Evolutionary conservation across 2,113 vertebrate genomes (phyloP), one percentile per base, ranked within the genome.

Genomic region (Heloderma charlesbogerti): DNA sequence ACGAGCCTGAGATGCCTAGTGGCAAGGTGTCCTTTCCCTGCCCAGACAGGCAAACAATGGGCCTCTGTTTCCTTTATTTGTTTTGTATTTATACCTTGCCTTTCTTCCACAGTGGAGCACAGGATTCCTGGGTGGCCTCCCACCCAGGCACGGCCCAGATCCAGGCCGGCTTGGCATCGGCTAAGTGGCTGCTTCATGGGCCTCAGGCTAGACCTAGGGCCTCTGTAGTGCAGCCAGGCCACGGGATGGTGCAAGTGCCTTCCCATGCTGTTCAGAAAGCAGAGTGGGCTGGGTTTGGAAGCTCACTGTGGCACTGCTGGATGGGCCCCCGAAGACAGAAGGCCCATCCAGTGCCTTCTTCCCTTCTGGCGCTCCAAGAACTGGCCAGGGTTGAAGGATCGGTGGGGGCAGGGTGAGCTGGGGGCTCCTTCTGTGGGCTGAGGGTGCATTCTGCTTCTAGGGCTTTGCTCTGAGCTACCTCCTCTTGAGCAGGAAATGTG

Each of bases 401-500:
- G 34, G 27, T 7, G 48, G 31, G 18, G 57, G 57, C 22, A 3
- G 9, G 18, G 9, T 20, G 22, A 1, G 15, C 37, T 34, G 84
- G 9, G 6, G 40, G 9, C 82, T 5, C 37, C n/a, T 31, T 8
- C 1, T 2, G 3, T 2, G 75, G n/a, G 69, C 20, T n/a, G 75
- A 82, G 18, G 84, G 89, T 83, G 83, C n/a, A 63, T 92, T 87
- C 0, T 0, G 5, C 79, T 0, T 7, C 40, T 66, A 77, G 84
- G 29, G 57, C 6, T 20, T 31, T 57, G 12, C 9, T 1, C 29
- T 18, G 48, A 1, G 29, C 93, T 91, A 86, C 43, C 81, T 89
- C 57, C 54, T 86, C 84, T 69, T 40, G 83, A 88, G 82, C 48
- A 88, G 40, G 43, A 85, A 90, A 88, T 89, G 71, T 79, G 27